Conservation (phyloP, 1,140 invertebrate species). For the Leptoteleia sp. region DNA sequence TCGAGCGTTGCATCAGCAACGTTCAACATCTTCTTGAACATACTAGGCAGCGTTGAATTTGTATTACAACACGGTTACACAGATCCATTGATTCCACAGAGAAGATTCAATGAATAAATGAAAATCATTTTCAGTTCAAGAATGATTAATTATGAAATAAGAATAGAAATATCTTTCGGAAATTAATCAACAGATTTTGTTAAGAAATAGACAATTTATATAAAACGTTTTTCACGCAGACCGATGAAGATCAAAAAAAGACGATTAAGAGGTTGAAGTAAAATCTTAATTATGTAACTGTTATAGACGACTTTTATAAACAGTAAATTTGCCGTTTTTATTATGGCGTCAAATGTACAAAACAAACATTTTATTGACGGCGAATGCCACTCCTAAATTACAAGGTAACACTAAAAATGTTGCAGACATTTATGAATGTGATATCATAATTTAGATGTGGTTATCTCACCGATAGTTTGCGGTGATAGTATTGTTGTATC, state of each 20-base stretch:
- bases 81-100: constrained; percentile 10
- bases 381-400: constrained; percentile 33
- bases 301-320: background rate
- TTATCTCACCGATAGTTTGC: constrained; percentile 24
- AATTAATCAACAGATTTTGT: too few species aligned
- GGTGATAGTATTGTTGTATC: constrained; percentile 30
- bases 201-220: background rate
- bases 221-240: too few species aligned
- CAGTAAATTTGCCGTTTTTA: background rate
- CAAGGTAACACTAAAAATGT: constrained; percentile 9
- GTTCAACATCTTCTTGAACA: constrained; percentile 21
- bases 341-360: too few species aligned
- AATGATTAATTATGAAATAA: constrained; percentile 1
- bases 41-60: constrained; percentile 5
- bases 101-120: constrained; percentile 16
- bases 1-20: constrained; percentile 31
- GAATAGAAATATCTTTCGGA: background rate
- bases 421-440: constrained; percentile 14
- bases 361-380: constrained; percentile 8
- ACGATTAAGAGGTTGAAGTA: background rate
- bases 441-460: constrained; percentile 39
- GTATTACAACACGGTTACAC: constrained; percentile 40
- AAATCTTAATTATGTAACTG: background rate
- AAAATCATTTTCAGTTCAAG: constrained; percentile 1
- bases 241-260: too few species aligned